These are phyloP conservation scores for Patella depressa DNA, from an alignment of 2,888 invertebrate genomes.

Conservation along the genomic window DNA sequence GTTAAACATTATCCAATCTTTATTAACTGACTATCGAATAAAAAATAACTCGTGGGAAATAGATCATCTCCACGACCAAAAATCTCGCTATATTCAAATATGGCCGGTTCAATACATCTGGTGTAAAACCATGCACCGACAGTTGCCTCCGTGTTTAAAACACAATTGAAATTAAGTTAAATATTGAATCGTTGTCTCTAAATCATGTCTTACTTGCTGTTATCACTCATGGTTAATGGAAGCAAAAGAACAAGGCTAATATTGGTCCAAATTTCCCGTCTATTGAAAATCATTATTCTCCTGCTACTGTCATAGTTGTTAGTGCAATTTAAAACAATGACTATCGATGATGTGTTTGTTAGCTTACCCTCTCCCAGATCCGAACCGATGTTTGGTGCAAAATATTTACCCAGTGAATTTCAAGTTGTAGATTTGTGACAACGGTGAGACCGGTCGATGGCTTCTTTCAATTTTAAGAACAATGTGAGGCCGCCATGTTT, in stretches of 20 bases:
- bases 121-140: too few relatives aligned
- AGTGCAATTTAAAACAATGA: neutral
- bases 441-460: neutral
- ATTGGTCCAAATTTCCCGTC: neutral
- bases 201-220: constrained; percentile 1
- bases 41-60: too few relatives aligned
- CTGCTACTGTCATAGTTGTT: neutral
- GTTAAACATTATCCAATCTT: too few relatives aligned
- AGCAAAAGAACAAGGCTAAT: neutral
- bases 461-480: neutral
- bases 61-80: too few relatives aligned
- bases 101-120: too few relatives aligned
- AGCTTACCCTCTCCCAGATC: neutral
- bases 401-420: neutral
- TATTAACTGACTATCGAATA: too few relatives aligned
- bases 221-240: neutral
- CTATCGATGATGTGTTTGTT: neutral
- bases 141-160: too few relatives aligned
- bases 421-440: neutral
- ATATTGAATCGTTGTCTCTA: neutral
- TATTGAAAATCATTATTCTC: constrained; percentile 5
- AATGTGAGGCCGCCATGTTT: constrained; percentile 8
- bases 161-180: too few relatives aligned
- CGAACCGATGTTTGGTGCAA: constrained; percentile 10
- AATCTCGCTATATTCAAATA: too few relatives aligned